Conservation (phyloP, 1,140 invertebrate genomes). For the Oreohelix idahoensis region DNA sequence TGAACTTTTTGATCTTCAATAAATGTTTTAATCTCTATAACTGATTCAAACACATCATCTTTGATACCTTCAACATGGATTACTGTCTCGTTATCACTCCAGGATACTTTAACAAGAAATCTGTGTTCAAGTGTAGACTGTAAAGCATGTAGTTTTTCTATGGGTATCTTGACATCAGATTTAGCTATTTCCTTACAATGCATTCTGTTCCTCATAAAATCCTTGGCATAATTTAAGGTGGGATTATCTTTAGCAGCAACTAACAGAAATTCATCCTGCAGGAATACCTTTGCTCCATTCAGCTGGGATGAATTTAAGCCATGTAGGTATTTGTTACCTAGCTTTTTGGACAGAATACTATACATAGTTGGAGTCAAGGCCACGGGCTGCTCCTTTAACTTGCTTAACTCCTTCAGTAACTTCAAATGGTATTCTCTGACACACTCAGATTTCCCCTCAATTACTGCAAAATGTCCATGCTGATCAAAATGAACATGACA, state of each 20-base stretch:
- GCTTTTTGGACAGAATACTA: neutral
- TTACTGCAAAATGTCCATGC: too few species aligned
- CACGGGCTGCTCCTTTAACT: neutral
- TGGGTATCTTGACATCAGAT: neutral
- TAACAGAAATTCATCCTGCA: neutral
- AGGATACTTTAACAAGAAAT: neutral
- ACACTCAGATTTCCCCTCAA: too few species aligned
- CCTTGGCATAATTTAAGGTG: neutral
- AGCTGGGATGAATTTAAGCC: neutral
- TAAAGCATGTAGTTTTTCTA: neutral
- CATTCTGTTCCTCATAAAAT: neutral
- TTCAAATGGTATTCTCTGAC: too few species aligned
- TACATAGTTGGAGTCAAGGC: neutral
- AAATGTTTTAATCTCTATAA: neutral
- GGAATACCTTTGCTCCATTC: neutral
- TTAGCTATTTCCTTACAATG: neutral
- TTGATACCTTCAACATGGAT: too few species aligned
- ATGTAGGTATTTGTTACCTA: neutral
- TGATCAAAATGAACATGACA: neutral
- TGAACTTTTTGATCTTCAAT: neutral
- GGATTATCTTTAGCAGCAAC: neutral
- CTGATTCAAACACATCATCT: too few species aligned
- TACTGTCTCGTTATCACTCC: too few species aligned
- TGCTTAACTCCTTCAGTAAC: neutral
- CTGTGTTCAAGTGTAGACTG: neutral